These are phyloP conservation scores for Arctocebus calabarensis DNA, from an alignment of 2,797 vertebrate genomes.

Conservation along the genomic window DNA sequence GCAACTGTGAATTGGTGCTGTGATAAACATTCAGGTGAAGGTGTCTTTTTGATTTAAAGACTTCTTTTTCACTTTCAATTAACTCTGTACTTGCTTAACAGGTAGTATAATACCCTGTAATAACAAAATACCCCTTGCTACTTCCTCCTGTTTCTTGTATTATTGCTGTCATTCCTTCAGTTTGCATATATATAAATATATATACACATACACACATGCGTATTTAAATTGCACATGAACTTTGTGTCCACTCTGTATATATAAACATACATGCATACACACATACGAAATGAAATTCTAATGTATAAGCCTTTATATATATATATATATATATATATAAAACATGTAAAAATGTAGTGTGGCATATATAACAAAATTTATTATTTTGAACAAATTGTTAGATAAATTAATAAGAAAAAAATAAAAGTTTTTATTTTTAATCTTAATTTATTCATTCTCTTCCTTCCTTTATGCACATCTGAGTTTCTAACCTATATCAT, in stretches of 20 bases:
- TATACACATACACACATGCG: too few species aligned
- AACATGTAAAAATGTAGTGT: neutral
- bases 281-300: neutral
- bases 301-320: neutral
- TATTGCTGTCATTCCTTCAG: neutral
- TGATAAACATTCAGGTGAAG: too few species aligned
- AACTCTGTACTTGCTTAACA: neutral
- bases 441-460: neutral
- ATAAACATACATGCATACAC: neutral
- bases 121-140: neutral
- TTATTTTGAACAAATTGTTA: constrained; percentile 27
- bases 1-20: too few species aligned
- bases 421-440: neutral
- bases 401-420: constrained; percentile 23
- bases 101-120: neutral
- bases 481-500: neutral
- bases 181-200: neutral
- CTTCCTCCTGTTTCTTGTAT: neutral
- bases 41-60: too few species aligned
- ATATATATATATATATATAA: neutral
- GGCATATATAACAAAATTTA: neutral
- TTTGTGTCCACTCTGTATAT: neutral
- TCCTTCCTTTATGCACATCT: neutral
- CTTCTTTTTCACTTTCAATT: neutral
- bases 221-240: too few species aligned